These are phyloP conservation scores for Cathartes aura DNA, from an alignment of 2,113 vertebrate genomes.

Conservation along the genomic window DNA sequence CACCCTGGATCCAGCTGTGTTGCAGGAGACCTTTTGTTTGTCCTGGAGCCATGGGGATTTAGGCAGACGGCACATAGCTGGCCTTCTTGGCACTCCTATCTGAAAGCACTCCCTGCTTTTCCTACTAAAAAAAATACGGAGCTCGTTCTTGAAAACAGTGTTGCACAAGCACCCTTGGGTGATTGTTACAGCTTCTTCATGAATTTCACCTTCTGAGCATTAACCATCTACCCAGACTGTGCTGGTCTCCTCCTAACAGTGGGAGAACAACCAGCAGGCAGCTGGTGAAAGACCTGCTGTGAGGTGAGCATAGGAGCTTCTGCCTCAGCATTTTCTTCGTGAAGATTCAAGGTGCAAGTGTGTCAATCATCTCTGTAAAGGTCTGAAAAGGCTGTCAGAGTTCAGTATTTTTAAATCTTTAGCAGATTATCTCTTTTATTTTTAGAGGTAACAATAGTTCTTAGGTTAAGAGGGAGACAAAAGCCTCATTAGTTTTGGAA, in stretches of 20 bases:
- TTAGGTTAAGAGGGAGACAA: constrained; percentile 35
- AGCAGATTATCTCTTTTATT: constrained; percentile 13
- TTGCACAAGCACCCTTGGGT: background rate
- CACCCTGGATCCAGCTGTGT: background rate
- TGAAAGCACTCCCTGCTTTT: background rate
- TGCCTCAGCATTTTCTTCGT: background rate
- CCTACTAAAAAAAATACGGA: background rate
- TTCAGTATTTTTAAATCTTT: constrained; percentile 38
- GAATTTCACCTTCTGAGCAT: background rate
- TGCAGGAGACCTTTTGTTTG: background rate
- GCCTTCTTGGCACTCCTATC: background rate
- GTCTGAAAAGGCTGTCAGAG: background rate
- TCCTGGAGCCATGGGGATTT: background rate
- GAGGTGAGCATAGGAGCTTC: background rate
- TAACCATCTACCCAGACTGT: background rate
- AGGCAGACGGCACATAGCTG: background rate
- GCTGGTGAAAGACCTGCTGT: background rate
- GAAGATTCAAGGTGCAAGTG: background rate
- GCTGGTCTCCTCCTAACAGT: background rate
- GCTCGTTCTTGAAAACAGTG: background rate
- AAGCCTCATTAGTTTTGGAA: constrained; percentile 31
- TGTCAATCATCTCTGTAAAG: constrained; percentile 5
- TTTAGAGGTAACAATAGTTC: background rate
- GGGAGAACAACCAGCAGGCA: background rate
- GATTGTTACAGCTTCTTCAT: background rate